Evolutionary conservation across 2,797 vertebrate species (phyloP).

Genomic region (Mus caroli): DNA sequence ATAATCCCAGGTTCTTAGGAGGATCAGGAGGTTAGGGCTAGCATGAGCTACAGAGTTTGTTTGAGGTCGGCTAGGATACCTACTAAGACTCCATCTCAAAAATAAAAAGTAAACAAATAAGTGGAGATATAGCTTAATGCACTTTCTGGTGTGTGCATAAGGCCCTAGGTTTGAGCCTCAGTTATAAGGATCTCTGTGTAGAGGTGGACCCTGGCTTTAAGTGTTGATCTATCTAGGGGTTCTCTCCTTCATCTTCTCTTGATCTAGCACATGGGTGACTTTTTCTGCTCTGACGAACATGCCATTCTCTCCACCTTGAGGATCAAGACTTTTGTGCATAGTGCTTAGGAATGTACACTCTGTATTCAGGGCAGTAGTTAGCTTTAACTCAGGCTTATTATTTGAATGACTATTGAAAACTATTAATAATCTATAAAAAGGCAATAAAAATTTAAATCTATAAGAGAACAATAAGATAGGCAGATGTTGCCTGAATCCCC

Average conservation of each 20-base stretch:
- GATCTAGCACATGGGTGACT: background rate
- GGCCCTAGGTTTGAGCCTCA: background rate
- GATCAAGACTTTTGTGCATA: background rate
- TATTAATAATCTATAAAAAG: background rate
- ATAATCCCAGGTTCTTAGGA: background rate
- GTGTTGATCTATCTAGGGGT: background rate
- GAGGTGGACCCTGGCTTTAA: background rate
- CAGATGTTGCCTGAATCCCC: background rate
- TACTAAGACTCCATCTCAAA: background rate
- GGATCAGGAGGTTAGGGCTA: background rate
- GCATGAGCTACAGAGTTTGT: background rate
- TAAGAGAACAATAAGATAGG: background rate
- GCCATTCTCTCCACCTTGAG: background rate
- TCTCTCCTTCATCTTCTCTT: background rate
- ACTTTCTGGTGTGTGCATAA: background rate
- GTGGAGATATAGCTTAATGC: background rate
- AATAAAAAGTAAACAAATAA: background rate
- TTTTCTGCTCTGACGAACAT: background rate
- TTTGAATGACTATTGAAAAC: constrained; percentile 53
- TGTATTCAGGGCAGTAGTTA: background rate
- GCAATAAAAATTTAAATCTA: background rate
- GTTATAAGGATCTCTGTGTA: background rate
- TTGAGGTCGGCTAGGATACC: background rate
- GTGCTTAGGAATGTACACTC: background rate
- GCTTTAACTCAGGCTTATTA: background rate